Percentiles rank a stretch among this genome's conserved stretches.
These are phyloP conservation scores for Cryptosula pallasiana DNA, from an alignment of 2,888 invertebrate genomes.

Conservation along the genomic window DNA sequence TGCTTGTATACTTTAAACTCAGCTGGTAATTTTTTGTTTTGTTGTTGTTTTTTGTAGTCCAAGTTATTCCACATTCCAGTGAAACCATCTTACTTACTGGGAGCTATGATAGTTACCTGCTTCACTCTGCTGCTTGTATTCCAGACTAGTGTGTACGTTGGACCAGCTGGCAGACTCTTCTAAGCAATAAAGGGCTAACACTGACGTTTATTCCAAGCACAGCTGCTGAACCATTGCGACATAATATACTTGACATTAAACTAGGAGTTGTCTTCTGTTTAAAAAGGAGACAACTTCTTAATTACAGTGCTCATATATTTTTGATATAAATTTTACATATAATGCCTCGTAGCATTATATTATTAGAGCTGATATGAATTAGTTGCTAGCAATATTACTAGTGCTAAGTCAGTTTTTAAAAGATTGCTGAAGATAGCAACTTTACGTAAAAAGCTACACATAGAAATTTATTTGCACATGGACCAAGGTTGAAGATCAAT, in stretches of 20 bases:
- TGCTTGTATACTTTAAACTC: no score
- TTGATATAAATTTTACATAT: background rate
- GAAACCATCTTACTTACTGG: constrained; percentile 40
- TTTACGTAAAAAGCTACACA: no score
- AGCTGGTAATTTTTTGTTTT: no score
- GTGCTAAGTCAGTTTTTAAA: no score
- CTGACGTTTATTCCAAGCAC: no score
- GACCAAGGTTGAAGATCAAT: background rate
- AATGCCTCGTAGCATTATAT: background rate
- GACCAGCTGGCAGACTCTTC: constrained; percentile 5
- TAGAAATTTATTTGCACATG: background rate
- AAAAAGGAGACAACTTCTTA: background rate
- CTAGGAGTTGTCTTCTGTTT: no score
- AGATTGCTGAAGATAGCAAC: no score
- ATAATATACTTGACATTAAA: no score
- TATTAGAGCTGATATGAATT: background rate
- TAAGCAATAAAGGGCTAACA: background rate
- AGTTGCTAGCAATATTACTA: no score
- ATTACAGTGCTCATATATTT: background rate
- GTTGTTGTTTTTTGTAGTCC: constrained; percentile 37
- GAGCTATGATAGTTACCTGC: constrained; percentile 34
- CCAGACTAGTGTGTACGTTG: constrained; percentile 34
- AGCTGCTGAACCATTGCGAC: no score
- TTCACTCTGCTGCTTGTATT: constrained; percentile 42
- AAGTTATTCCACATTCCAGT: constrained; percentile 47